Evolutionary conservation across 92 coral and sea anemone species (phyloP), one percentile per base, ranked within the genome.

Genomic region (Bergia puertoricense): DNA sequence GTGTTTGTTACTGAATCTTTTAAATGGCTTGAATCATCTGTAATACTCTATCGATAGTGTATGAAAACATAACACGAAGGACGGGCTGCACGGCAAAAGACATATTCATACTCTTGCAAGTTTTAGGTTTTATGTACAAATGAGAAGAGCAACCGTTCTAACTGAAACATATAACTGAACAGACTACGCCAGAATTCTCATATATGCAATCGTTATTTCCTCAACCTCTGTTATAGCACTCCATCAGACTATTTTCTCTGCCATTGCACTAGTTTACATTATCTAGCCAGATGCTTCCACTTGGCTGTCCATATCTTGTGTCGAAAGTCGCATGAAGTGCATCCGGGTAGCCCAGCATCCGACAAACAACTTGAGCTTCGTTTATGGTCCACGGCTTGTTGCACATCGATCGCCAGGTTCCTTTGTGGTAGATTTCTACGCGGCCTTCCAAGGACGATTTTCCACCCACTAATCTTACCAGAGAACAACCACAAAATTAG

Each of bases 401-500:
- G 38, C 77, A 73, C 43, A 73, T 43, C 9, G 77, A 37, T 73
- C 42, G 23, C 77, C 77, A 73, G 43, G 77, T 18, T 18, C 77
- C 42, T n/a, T 73, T 7, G 8, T 73, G 6, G 77, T 73, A 73
- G 77, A 73, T 73, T 73, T 73, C 77, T 2, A 73, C 23, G 1
- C 42, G 41, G 0, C 77, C 77, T 5, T 73, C 77, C 45, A 73
- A 73, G 11, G 42, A 43, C 2, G 42, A 73, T 37, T 3, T n/a
- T n/a, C 77, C 77, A 73, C 77, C 77, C 77, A n/a, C 41, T 37
- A 73, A 37, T 73, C 42, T 73, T 18, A 37, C 77, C 38, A 73
- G 1, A 57, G 16, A n/a, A n/a, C n/a, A n/a, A n/a, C n/a, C n/a
- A n/a, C n/a, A n/a, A n/a, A n/a, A n/a, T n/a, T n/a, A n/a, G n/a